phyloP scores from a whole-genome alignment of 2,797 vertebrate species.

The Alfaro cultratus region DNA sequence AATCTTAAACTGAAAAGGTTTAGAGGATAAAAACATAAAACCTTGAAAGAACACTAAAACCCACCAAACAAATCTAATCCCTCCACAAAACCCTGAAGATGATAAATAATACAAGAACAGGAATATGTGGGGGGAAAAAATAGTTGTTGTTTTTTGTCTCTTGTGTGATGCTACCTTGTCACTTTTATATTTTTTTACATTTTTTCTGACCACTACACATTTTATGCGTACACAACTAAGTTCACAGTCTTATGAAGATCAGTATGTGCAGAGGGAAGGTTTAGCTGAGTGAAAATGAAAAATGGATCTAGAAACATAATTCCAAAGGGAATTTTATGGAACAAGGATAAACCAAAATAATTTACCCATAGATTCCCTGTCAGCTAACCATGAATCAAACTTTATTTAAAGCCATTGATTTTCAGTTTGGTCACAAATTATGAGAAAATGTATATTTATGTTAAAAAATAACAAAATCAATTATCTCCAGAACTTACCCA shows the following conservation, averaged over 20 bases:
- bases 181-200: not conserved
- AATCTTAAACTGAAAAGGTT: not conserved
- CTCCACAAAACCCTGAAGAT: not conserved
- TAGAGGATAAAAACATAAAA: not conserved
- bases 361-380: not conserved
- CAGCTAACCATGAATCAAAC: not conserved
- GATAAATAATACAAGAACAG: not conserved
- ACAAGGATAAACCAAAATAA: not conserved
- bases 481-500: not conserved
- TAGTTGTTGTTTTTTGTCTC: not conserved
- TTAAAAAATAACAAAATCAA: not conserved
- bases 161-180: not conserved
- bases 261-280: not conserved
- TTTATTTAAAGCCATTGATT: not conserved
- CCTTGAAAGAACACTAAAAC: not conserved
- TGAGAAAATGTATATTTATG: not conserved
- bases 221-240: not conserved
- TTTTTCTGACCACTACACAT: not conserved
- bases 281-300: not conserved
- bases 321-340: not conserved
- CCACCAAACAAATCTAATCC: not conserved
- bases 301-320: not conserved
- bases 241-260: not conserved
- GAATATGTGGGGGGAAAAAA: not conserved
- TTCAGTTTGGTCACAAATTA: not conserved